These are phyloP conservation scores for Eupithecia subumbrata DNA, from an alignment of 2,888 invertebrate species.

Conservation along the genomic window DNA sequence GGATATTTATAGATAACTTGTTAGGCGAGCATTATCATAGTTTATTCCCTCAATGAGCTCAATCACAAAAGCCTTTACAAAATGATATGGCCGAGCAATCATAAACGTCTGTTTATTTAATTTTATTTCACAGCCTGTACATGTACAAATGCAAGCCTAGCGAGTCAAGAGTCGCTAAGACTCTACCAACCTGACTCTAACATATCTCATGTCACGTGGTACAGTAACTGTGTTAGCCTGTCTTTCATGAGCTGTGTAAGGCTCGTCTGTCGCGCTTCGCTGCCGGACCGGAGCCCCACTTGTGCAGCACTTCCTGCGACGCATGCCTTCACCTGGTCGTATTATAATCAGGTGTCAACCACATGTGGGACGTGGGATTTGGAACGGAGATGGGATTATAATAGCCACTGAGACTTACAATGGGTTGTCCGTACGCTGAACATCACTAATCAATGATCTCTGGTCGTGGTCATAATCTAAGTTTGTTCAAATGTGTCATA, in stretches of 20 bases:
- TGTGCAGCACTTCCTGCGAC: slow-evolving; percentile 51
- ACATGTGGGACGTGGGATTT: slow-evolving; percentile 41
- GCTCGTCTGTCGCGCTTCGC: slow-evolving; percentile 46
- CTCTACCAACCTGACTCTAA: not conserved
- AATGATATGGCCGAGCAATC: not conserved
- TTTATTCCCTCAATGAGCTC: no score
- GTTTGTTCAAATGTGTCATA: not conserved
- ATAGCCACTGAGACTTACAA: not conserved
- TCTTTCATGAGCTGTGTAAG: slow-evolving; percentile 15
- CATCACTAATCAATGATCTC: not conserved
- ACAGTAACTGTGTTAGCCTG: slow-evolving; percentile 1
- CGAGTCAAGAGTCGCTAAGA: not conserved
- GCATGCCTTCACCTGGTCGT: slow-evolving; percentile 42
- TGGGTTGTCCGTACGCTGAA: not conserved
- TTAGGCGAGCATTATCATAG: no score
- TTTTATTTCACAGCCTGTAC: not conserved
- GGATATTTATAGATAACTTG: no score
- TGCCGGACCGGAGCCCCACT: slow-evolving; percentile 51
- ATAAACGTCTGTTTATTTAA: not conserved
- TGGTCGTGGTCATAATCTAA: not conserved
- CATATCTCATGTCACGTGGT: not conserved
- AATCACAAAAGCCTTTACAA: not conserved
- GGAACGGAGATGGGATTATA: slow-evolving; percentile 16
- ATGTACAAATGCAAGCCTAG: not conserved
- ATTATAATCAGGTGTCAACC: slow-evolving; percentile 29